These are phyloP conservation scores for Agrochola macilenta DNA, from an alignment of 2,888 invertebrate genomes.

Conservation along the genomic window DNA sequence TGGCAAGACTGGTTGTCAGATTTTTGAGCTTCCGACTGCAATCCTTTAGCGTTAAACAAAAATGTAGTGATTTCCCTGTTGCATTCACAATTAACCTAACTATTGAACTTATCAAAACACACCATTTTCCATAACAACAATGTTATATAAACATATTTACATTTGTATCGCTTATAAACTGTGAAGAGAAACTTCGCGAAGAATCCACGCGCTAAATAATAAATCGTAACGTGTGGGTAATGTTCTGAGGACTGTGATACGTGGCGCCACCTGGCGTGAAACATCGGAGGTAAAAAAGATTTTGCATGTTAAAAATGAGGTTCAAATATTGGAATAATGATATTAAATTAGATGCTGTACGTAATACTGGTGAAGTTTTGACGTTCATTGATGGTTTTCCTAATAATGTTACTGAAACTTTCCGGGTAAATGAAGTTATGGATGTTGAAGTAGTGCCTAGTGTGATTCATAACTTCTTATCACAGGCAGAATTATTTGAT, in stretches of 20 bases:
- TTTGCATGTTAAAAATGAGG: background rate
- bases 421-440: background rate
- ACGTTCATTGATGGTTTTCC: background rate
- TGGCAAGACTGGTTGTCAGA: background rate
- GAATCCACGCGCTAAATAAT: slow-evolving; percentile 52
- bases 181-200: slow-evolving; percentile 16
- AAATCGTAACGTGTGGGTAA: slow-evolving; percentile 48
- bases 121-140: background rate
- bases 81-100: background rate
- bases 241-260: slow-evolving; percentile 55
- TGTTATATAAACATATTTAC: slow-evolving; percentile 24
- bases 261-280: slow-evolving; percentile 39
- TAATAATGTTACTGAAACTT: background rate
- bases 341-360: background rate
- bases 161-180: slow-evolving; percentile 27
- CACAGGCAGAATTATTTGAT: background rate
- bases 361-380: background rate
- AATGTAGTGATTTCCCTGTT: background rate
- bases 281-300: slow-evolving; percentile 5
- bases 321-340: background rate
- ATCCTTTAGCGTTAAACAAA: background rate
- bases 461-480: background rate
- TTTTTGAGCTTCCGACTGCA: background rate
- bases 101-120: background rate
- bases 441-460: background rate